These are phyloP conservation scores for Adelognathus sp. DNA, from an alignment of 2,888 invertebrate species.

Conservation along the genomic window DNA sequence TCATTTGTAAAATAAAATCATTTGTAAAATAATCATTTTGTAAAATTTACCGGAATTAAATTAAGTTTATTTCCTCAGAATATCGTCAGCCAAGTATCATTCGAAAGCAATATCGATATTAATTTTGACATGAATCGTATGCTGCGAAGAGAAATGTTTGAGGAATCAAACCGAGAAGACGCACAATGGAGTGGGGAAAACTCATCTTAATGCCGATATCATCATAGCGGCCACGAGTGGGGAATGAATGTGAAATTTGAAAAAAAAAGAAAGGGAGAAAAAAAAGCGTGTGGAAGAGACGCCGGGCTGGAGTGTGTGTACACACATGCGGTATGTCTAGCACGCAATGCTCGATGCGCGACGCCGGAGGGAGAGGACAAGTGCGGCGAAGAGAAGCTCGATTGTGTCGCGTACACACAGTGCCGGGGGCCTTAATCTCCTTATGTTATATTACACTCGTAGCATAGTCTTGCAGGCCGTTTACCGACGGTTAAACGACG, in stretches of 20 bases:
- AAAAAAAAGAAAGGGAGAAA: conserved; percentile 17
- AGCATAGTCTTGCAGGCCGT: conserved; percentile 20
- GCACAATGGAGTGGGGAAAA: conserved; percentile 8
- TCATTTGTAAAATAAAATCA: too few species aligned
- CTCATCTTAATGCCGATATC: conserved; percentile 9
- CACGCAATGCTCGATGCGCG: neutral
- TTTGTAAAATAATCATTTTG: too few species aligned
- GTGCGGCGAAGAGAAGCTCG: neutral
- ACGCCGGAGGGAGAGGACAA: neutral
- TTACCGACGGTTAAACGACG: conserved; percentile 32
- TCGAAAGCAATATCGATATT: too few species aligned
- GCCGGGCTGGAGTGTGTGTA: neutral
- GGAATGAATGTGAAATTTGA: too few species aligned
- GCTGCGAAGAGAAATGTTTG: too few species aligned
- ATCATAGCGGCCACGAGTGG: conserved; percentile 19
- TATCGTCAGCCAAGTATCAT: too few species aligned
- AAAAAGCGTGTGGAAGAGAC: neutral
- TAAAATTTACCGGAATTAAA: too few species aligned
- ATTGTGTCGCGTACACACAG: neutral
- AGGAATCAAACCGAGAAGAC: neutral
- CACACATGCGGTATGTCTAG: neutral
- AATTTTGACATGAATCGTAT: too few species aligned
- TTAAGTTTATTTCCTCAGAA: too few species aligned
- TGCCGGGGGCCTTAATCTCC: conserved; percentile 32
- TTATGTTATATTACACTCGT: conserved; percentile 35